These are phyloP conservation scores for Drosophila picticornis DNA, from an alignment of 2,888 invertebrate genomes.

Conservation along the genomic window DNA sequence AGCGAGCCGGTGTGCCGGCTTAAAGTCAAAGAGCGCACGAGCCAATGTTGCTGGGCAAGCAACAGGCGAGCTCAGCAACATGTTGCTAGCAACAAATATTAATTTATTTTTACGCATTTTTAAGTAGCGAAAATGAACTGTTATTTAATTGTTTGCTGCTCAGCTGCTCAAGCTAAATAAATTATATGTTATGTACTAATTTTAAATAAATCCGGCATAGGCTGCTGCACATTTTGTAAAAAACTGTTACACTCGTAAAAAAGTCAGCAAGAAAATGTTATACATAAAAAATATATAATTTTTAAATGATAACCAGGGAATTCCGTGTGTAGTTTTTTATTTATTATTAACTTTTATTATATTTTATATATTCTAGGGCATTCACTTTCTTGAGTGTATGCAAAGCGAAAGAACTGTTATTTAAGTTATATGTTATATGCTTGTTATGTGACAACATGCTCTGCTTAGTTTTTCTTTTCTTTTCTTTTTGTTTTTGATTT, in stretches of 20 bases:
- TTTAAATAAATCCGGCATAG: neutral
- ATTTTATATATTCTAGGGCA: neutral
- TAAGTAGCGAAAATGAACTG: neutral
- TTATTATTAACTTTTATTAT: neutral
- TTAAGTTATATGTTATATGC: neutral
- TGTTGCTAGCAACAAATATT: slow-evolving; percentile 24
- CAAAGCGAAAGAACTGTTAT: slow-evolving; percentile 7
- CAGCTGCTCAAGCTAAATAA: neutral
- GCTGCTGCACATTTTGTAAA: neutral
- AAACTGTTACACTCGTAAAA: neutral
- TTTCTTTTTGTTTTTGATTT: neutral
- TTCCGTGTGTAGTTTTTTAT: neutral
- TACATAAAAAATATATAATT: neutral
- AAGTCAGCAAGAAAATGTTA: neutral
- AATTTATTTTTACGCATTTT: neutral
- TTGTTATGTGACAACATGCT: slow-evolving; percentile 11
- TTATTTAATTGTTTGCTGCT: slow-evolving; percentile 1
- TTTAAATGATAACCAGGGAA: neutral
- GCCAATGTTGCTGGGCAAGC: slow-evolving; percentile 45
- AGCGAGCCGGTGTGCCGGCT: slow-evolving; percentile 66
- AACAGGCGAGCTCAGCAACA: slow-evolving; percentile 28
- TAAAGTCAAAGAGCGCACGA: slow-evolving; percentile 62
- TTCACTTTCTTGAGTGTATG: neutral
- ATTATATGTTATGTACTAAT: neutral
- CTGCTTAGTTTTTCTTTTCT: neutral